Percentiles rank a stretch among this genome's conserved stretches.
phyloP scores from a whole-genome alignment of 2,113 vertebrate genomes.

The Microcebus lehilahytsara region DNA sequence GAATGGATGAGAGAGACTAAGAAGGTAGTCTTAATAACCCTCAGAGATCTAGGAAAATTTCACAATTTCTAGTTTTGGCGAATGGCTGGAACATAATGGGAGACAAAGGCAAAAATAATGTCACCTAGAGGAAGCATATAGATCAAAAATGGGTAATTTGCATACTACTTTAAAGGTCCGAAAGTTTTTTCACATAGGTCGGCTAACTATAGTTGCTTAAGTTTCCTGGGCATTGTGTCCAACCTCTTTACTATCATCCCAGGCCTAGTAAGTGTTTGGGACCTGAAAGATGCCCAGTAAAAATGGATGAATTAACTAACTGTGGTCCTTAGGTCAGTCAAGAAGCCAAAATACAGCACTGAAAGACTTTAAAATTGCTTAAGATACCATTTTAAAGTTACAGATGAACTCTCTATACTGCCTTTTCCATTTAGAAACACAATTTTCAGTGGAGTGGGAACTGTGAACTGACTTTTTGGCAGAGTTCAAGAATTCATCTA shows the following conservation, averaged over 20 bases:
- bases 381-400: not conserved
- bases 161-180: not conserved
- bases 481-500: not conserved
- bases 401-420: not conserved
- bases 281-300: not conserved
- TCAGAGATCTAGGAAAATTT: not conserved
- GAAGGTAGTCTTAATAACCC: not conserved
- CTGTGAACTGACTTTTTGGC: not conserved
- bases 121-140: not conserved
- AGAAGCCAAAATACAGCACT: not conserved
- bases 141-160: not conserved
- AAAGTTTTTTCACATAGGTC: not conserved
- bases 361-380: not conserved
- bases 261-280: not conserved
- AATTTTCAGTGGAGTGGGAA: not conserved
- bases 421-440: not conserved
- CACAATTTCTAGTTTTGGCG: not conserved
- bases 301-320: not conserved
- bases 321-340: not conserved
- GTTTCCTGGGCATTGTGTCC: not conserved
- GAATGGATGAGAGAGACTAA: not conserved
- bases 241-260: not conserved
- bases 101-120: not conserved
- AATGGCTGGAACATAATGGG: not conserved
- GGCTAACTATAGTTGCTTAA: not conserved